Evolutionary conservation across 2,888 invertebrate species (phyloP).

Genomic region (Cheilosia scutellata): DNA sequence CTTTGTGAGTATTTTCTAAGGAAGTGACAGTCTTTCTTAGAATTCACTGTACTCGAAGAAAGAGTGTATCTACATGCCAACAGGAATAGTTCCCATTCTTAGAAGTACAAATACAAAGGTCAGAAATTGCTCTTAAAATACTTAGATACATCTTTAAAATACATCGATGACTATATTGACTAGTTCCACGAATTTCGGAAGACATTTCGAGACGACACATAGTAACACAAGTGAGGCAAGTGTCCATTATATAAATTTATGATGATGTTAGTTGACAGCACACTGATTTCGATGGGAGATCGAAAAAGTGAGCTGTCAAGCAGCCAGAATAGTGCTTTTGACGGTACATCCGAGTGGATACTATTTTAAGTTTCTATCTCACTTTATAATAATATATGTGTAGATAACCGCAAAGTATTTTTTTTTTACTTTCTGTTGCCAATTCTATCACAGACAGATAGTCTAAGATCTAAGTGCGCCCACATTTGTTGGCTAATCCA

Average conservation of each 20-base stretch:
- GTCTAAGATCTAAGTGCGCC: constrained; percentile 65
- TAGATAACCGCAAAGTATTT: constrained; percentile 5
- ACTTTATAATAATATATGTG: neutral
- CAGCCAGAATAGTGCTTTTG: neutral
- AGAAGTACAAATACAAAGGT: neutral
- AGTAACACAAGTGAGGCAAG: constrained; percentile 27
- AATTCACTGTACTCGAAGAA: constrained; percentile 30
- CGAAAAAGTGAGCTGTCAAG: constrained; percentile 36
- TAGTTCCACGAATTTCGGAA: constrained; percentile 21
- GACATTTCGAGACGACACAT: constrained; percentile 17
- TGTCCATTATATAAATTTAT: constrained; percentile 24
- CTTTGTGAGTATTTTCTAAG: constrained; percentile 7
- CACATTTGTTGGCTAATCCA: constrained; percentile 37
- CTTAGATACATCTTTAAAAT: constrained; percentile 3
- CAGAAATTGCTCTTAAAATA: neutral
- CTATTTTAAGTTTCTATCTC: neutral
- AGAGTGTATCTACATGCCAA: constrained; percentile 13
- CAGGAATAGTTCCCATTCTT: neutral
- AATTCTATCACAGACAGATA: constrained; percentile 49
- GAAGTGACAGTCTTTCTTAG: constrained; percentile 56
- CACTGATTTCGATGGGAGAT: constrained; percentile 16
- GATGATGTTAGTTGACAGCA: constrained; percentile 22
- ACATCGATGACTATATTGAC: constrained; percentile 29
- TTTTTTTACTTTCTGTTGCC: constrained; percentile 41
- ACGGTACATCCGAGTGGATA: neutral